Evolutionary conservation across 2,113 vertebrate genomes (phyloP), one percentile per base, ranked within the genome.

Genomic region (Pseudorectes ferrugineus): DNA sequence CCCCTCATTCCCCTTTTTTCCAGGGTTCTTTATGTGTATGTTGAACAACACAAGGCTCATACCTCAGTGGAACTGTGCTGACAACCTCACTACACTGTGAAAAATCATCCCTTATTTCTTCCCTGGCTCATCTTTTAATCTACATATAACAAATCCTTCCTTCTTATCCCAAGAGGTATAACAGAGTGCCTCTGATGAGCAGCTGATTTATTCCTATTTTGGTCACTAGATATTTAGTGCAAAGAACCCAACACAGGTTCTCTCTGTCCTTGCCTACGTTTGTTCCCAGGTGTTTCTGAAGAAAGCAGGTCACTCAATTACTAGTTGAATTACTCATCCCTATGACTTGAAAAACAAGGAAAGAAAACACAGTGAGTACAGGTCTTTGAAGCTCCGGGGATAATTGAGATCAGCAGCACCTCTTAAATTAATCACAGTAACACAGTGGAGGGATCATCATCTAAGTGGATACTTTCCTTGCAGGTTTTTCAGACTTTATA

Each of bases 221-320:
- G 48, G 65, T 78, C 54, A 43, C 48, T 46, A 59, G 43, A 55
- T n/a, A 80, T 48, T 86, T 59, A 77, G 9, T 71, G 70, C 49
- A 92, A 48, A 49, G 45, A 65, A 61, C 31, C 48, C 20, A 89
- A 31, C 12, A 83, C 25, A 92, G n/a, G n/a, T 42, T 89, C 84
- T 68, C 87, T 61, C 85, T 82, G 66, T 65, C 87, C 87, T 45
- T 89, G 86, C 15, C 93, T 85, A 85, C 12, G 0, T 84, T 95
- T 91, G 73, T 68, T 95, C 87, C 80, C 81, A 72, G 35, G 66
- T 78, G 83, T 18, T 89, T 72, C 87, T 92, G 87, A 75, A 91
- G 93, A 96, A 96, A 96, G 95, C 91, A 96, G 95, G 95, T 95
- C 95, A 96, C 94, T 93, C 91, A 92, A 71, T 87, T 95, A 91